phyloP scores from a whole-genome alignment of 2,888 invertebrate genomes.

The Gastracanthus pulcherrimus region DNA sequence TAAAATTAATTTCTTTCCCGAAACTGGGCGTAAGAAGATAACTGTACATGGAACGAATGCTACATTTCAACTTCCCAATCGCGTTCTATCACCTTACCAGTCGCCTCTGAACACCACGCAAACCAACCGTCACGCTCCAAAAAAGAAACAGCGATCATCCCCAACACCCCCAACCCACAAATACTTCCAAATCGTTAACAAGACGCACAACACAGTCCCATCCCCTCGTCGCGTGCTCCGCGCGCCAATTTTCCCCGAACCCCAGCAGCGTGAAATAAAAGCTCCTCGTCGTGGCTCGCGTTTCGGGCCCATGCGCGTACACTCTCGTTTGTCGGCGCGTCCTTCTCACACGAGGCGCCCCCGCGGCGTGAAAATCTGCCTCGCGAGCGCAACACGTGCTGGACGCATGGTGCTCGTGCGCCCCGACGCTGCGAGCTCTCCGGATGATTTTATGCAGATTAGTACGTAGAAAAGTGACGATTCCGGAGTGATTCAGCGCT shows the following conservation, averaged over 20 bases:
- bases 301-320: no score
- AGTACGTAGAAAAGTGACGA: not conserved
- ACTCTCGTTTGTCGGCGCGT: conserved; percentile 29
- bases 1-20: no score
- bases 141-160: not conserved
- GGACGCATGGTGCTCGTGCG: conserved; percentile 11
- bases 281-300: conserved; percentile 2
- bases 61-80: no score
- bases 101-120: not conserved
- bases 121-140: no score
- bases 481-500: no score
- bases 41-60: no score
- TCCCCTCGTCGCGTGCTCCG: no score
- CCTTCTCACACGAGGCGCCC: not conserved
- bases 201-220: not conserved
- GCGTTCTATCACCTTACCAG: no score
- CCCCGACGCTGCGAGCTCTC: not conserved
- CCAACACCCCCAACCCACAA: not conserved
- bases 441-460: not conserved
- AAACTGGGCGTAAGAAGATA: no score
- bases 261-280: not conserved
- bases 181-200: not conserved
- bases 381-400: conserved; percentile 31
- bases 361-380: not conserved
- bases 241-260: conserved; percentile 14